Percentiles rank a stretch among this genome's conserved stretches.
phyloP scores from a whole-genome alignment of 2,113 vertebrate genomes.

The Trematocara marginatum region DNA sequence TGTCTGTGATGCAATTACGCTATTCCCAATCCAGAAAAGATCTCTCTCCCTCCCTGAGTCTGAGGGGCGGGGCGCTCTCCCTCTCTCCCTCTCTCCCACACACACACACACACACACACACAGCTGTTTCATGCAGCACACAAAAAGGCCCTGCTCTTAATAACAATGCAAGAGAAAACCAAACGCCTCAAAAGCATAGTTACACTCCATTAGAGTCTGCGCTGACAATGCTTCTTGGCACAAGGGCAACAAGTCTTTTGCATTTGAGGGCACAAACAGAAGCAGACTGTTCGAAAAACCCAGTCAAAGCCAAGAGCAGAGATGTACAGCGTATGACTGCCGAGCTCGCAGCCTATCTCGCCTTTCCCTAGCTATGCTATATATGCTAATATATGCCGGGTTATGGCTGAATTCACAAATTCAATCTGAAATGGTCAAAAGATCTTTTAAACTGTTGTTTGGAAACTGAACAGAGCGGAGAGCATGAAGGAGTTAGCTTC shows the following conservation, averaged over 20 bases:
- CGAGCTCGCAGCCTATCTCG: not conserved
- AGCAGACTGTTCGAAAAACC: not conserved
- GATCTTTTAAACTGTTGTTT: not conserved
- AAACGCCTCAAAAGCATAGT: not conserved
- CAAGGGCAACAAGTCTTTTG: not conserved
- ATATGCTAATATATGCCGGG: not conserved
- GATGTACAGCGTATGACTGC: not conserved
- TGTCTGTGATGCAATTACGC: not conserved
- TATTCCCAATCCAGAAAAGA: not conserved
- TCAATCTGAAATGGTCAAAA: not conserved
- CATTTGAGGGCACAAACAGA: not conserved
- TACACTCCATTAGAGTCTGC: not conserved
- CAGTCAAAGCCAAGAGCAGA: not conserved
- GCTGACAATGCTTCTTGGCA: not conserved
- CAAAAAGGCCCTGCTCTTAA: not conserved
- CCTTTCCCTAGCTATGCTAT: not conserved
- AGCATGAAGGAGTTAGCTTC: not conserved
- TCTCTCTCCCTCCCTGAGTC: not conserved
- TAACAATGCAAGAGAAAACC: not conserved
- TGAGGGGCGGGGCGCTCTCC: not conserved
- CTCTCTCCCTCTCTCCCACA: not conserved
- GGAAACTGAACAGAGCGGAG: not conserved
- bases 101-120: accelerated
- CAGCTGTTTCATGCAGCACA: not conserved
- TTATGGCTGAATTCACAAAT: not conserved